Conservation (phyloP, 2,113 vertebrate genomes). For the Neopipo cinnamomea region DNA sequence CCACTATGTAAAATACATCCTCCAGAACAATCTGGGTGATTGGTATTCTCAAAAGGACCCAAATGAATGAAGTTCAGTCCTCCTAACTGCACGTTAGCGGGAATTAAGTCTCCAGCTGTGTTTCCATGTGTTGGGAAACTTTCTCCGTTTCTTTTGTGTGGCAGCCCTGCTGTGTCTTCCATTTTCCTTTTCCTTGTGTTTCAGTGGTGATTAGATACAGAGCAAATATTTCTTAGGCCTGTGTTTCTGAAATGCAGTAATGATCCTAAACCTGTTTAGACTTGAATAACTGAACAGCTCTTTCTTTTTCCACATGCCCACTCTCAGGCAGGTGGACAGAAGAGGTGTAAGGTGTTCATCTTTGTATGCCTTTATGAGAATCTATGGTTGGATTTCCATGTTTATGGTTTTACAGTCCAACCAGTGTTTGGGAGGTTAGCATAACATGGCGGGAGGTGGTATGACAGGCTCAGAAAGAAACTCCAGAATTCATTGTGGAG, state of each 20-base stretch:
- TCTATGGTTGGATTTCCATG: not conserved
- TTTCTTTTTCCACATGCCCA: not conserved
- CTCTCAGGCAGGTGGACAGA: accelerated
- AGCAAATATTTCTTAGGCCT: not conserved
- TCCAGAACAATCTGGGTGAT: not conserved
- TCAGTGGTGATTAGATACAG: not conserved
- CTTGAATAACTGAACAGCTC: not conserved
- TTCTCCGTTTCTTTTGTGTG: not conserved
- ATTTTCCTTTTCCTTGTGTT: not conserved
- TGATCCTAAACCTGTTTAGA: not conserved
- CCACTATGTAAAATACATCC: not conserved
- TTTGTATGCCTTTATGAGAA: not conserved
- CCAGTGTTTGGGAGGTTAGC: not conserved
- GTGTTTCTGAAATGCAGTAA: not conserved
- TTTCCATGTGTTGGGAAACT: not conserved
- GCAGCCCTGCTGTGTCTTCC: not conserved
- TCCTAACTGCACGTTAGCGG: not conserved
- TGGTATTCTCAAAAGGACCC: not conserved
- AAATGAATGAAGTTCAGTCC: not conserved
- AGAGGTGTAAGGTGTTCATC: not conserved
- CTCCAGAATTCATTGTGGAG: not conserved
- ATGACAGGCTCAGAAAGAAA: not conserved
- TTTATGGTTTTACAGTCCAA: not conserved
- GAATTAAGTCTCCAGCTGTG: not conserved
- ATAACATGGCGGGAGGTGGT: not conserved